Evolutionary conservation across 2,113 vertebrate species (phyloP), one percentile per base, ranked within the genome.

Genomic region (Thalassarche chlororhynchos): DNA sequence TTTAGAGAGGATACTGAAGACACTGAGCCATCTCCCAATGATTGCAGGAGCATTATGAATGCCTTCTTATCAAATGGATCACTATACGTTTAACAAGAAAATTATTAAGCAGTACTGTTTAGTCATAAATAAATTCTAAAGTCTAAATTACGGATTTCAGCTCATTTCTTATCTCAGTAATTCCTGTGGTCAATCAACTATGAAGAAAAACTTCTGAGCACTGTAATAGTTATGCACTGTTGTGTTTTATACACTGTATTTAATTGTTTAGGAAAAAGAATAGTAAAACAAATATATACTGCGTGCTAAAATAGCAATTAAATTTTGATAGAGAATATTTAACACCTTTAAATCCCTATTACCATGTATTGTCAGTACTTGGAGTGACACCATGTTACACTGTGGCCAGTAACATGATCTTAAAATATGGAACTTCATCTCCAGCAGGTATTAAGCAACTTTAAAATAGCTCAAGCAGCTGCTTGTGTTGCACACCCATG

Each of bases 381-480:
- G 34, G 34, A 83, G 13, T 25, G 34, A 34, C 14, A 65, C 14
- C 1, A 1, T 74, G 13, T 57, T 88, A n/a, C 52, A 69, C 14
- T 25, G 49, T 49, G 44, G 54, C 54, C 28, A 34, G 54, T 61
- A 83, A 90, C 6, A 38, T 23, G 57, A 88, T 44, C 49, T 88
- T 47, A 44, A 90, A 64, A n/a, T 26, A 47, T 5, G 54, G 71
- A 86, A 86, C 36, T 90, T 61, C 13, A 64, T 90, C 75, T 90
- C 20, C 44, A 83, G 18, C 42, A 93, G 34, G 26, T 44, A 76
- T 71, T 44, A 86, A 66, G 21, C 42, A 82, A 79, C n/a, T 69
- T 94, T 44, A 90, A 95, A 93, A 89, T 74, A 90, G 49, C 46
- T 84, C 74, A 77, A 80, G 40, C 76, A 86, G 40, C 62, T 96